Base-by-base conservation (phyloP, 2,113 vertebrate species). In the Emydocephalus ijimae region DNA sequence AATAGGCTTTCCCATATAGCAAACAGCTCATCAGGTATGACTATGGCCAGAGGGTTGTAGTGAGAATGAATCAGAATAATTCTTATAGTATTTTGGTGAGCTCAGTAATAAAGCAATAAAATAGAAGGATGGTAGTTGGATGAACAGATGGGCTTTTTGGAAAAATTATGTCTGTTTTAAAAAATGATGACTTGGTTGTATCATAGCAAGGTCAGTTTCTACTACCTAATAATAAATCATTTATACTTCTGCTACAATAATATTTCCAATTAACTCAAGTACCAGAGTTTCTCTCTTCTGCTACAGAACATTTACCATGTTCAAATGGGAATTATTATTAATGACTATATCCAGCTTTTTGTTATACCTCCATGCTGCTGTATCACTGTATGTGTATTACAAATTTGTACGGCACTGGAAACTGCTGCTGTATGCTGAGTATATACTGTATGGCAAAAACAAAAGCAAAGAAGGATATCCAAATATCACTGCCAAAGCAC, bases 291-390 rank as follows among this genome's bases (percentile, higher is more conserved):
- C 2, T 50, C 5, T 24, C 45, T 50, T 48, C 54, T 61, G 34
- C 74, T 81, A 81, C 74, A 81, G 74, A 11, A 92, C 20, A 39
- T n/a, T n/a, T 29, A 2, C 91, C 56, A 43, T 45, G 43, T 0
- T 0, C 0, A 20, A 64, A 87, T 92, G 3, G 87, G 7, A 39
- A 88, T 92, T 14, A 23, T 93, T 91, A 39, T 26, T 12, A 55
- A 34, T 0, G 0, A 74, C n/a, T 87, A 87, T 90, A 90, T 81
- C 64, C 12, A n/a, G 1, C 18, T 94, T 91, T 87, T 24, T 45
- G 24, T 86, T 86, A 45, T 20, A 88, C 91, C 93, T 95, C 61
- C 43, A 15, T 57, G 52, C 85, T 85, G 81, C 54, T 86, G 4
- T 45, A 24, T 55, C 39, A 26, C 26, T 26, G 15, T 24, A 85